phyloP scores from a whole-genome alignment of 2,113 vertebrate species.

The Polypterus bichir region DNA sequence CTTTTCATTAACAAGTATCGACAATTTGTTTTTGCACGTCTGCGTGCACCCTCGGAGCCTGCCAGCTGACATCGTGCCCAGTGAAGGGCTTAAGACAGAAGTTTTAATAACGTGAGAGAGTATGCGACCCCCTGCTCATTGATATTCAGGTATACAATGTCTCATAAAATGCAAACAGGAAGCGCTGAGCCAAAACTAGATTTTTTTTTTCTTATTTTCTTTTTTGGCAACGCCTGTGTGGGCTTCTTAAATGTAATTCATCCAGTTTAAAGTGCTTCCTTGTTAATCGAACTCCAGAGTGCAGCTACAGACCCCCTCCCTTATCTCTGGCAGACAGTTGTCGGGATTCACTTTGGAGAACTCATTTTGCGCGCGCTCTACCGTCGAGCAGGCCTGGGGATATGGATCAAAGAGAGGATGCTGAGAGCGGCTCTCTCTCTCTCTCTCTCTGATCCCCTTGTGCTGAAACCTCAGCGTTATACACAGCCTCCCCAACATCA shows the following conservation, averaged over 20 bases:
- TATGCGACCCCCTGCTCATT: slow-evolving; percentile 36
- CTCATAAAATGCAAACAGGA: slow-evolving; percentile 37
- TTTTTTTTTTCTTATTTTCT: slow-evolving; percentile 33
- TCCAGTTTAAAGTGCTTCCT: slow-evolving; percentile 57
- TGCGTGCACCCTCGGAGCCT: slow-evolving; percentile 33
- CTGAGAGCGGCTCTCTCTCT: slow-evolving; percentile 72
- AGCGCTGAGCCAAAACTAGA: slow-evolving; percentile 44
- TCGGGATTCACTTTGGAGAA: slow-evolving; percentile 95
- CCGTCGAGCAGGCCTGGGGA: slow-evolving; percentile 90
- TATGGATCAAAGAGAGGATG: slow-evolving; percentile 94
- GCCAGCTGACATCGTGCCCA: slow-evolving; percentile 56
- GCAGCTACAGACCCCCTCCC: slow-evolving; percentile 58
- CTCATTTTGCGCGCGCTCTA: slow-evolving; percentile 76
- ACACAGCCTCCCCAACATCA: slow-evolving; percentile 58
- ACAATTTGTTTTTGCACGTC: slow-evolving; percentile 28
- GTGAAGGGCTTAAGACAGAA: slow-evolving; percentile 42
- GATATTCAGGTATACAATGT: slow-evolving; percentile 45
- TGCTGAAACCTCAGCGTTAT: slow-evolving; percentile 49
- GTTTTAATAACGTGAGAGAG: slow-evolving; percentile 40
- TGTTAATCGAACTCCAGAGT: slow-evolving; percentile 60
- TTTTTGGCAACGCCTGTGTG: slow-evolving; percentile 41
- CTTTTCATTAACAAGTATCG: slow-evolving; percentile 52
- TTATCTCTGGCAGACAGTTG: slow-evolving; percentile 98
- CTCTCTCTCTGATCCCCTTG: slow-evolving; percentile 82
- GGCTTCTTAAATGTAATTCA: slow-evolving; percentile 58